phyloP scores from a whole-genome alignment of 2,888 invertebrate genomes.

The Cerastoderma edule region DNA sequence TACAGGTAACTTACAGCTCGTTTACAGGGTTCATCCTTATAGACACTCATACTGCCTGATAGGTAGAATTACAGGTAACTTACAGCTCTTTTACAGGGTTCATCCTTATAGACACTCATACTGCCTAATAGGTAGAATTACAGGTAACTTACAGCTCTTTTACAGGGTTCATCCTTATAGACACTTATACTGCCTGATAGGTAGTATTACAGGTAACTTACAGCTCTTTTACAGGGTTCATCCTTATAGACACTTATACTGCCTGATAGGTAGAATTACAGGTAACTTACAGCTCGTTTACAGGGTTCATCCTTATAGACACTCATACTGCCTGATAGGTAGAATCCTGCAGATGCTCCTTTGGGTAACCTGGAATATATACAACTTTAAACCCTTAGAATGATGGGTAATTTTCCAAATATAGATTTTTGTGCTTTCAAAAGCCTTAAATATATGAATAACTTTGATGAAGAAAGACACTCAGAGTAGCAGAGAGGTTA shows the following conservation, averaged over 20 bases:
- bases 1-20: constrained; percentile 89
- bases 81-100: constrained; percentile 90
- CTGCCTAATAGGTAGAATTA: constrained; percentile 91
- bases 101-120: constrained; percentile 93
- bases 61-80: constrained; percentile 90
- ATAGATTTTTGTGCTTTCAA: too few relatives aligned
- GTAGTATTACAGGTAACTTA: constrained; percentile 88
- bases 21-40: constrained; percentile 93
- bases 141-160: constrained; percentile 89
- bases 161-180: constrained; percentile 93
- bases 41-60: constrained; percentile 90
- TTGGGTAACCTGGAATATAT: constrained; percentile 82
- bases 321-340: constrained; percentile 90
- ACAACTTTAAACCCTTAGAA: constrained; percentile 68
- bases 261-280: not conserved
- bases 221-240: constrained; percentile 91
- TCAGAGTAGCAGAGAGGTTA: too few relatives aligned
- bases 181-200: constrained; percentile 91
- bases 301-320: constrained; percentile 94
- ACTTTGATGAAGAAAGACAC: too few relatives aligned
- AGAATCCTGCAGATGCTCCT: constrained; percentile 86
- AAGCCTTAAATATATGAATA: too few relatives aligned
- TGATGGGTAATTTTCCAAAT: not conserved
- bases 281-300: constrained; percentile 88
- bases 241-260: constrained; percentile 94